These are phyloP conservation scores for Tapirus terrestris DNA, from an alignment of 2,113 vertebrate genomes.

Conservation along the genomic window DNA sequence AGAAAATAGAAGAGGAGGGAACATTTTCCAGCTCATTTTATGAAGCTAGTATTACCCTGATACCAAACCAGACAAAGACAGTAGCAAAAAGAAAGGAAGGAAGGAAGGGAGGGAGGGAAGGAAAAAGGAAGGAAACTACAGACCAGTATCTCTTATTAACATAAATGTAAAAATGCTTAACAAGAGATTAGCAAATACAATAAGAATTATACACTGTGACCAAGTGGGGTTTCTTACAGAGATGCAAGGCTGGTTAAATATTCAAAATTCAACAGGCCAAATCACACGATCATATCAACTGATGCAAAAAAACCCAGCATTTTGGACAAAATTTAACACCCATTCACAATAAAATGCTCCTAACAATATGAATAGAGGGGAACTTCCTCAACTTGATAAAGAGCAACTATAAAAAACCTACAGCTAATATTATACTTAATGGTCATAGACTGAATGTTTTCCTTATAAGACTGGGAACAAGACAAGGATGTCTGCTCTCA, in stretches of 20 bases:
- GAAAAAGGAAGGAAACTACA: neutral
- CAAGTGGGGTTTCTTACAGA: neutral
- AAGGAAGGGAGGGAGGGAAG: neutral
- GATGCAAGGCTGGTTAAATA: neutral
- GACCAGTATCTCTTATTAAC: neutral
- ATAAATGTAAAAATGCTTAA: neutral
- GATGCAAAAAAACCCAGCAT: neutral
- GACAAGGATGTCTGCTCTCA: neutral
- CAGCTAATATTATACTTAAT: neutral
- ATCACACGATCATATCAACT: conserved; percentile 5
- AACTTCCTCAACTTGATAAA: neutral
- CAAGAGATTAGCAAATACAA: conserved; percentile 27
- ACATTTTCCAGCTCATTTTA: neutral
- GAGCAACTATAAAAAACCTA: neutral
- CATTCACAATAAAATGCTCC: neutral
- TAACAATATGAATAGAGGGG: neutral
- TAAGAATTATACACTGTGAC: neutral
- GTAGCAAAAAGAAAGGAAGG: neutral
- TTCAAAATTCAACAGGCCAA: neutral
- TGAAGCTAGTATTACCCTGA: neutral
- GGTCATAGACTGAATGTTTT: neutral
- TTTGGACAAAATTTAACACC: neutral
- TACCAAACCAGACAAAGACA: neutral
- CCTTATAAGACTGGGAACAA: neutral
- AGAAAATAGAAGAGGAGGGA: neutral